Evolutionary conservation across 2,888 invertebrate species (phyloP), one percentile per base, ranked within the genome.

Genomic region (Smittia aterrima): DNA sequence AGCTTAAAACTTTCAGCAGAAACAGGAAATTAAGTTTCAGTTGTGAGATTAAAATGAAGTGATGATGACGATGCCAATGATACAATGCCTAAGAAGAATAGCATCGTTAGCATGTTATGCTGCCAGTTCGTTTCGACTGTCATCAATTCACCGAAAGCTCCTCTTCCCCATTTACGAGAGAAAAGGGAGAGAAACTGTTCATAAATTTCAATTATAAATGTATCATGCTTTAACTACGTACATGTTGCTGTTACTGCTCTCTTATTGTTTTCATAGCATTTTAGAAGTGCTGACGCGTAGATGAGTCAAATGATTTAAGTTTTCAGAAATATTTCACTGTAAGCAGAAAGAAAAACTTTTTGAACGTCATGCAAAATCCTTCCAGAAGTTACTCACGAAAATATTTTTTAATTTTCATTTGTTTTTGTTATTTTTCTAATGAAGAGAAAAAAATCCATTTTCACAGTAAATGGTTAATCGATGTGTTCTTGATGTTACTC

Each of bases 151-250:
- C 32, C 32, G 9, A 32, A 32, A 32, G 4, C 32, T 32, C 32
- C 9, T 9, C 32, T 32, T 32, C 32, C 32, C 3, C 32, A 32
- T 32, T 47, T 11, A 47, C 47, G 47, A 47, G 47, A 6, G 13
- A 47, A n/a, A 11, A 2, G 47, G 3, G 47, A 47, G n/a, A 47
- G 13, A 47, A n/a, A 47, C 3, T 47, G 13, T 47, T 47, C 47
- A 47, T 47, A 47, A 47, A 47, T 47, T 38, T 47, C 47, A 47
- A 47, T 47, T 47, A 47, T 47, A 16, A 47, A 47, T 47, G n/a
- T 47, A 47, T 47, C 47, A 47, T 47, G 32, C 32, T 32, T 3
- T 32, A 32, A 6, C 32, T n/a, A n/a, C n/a, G n/a, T n/a, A 38
- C 38, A 38, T 38, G 11, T 38, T 38, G 38, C 11, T 38, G 47